phyloP scores from a whole-genome alignment of 2,113 vertebrate genomes.

The Pelodiscus sinensis region DNA sequence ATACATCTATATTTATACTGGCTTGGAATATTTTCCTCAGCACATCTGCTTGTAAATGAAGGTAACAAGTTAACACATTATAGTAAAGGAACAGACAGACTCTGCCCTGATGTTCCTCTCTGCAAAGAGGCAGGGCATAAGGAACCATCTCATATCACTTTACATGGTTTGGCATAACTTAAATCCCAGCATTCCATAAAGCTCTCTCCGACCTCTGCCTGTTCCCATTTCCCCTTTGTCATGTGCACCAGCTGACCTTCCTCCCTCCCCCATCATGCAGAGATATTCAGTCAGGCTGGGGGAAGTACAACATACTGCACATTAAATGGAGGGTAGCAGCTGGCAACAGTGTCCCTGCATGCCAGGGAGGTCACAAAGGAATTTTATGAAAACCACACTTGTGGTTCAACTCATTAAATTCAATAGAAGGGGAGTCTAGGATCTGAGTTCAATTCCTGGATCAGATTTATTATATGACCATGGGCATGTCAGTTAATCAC shows the following conservation, averaged over 20 bases:
- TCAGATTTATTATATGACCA: neutral
- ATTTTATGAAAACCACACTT: neutral
- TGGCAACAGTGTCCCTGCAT: neutral
- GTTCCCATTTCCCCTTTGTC: neutral
- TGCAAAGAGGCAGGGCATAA: neutral
- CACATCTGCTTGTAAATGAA: neutral
- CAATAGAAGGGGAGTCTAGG: neutral
- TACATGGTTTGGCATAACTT: conserved; percentile 2
- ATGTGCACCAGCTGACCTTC: neutral
- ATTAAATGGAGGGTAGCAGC: neutral
- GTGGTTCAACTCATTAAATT: neutral
- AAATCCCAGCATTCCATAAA: neutral
- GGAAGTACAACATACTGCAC: neutral
- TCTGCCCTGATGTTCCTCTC: neutral
- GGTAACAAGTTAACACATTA: neutral
- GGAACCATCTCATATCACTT: conserved; percentile 8
- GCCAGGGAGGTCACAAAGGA: neutral
- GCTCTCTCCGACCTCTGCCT: neutral
- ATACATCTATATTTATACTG: conserved; percentile 18
- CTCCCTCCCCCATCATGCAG: neutral
- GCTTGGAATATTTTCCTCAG: neutral
- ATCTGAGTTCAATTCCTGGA: neutral
- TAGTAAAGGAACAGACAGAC: neutral
- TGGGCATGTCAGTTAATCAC: neutral
- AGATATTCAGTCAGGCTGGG: neutral